Percentiles rank a stretch among this genome's conserved stretches.
phyloP scores from a whole-genome alignment of 1,140 invertebrate genomes.

The Pteromalus puparum region DNA sequence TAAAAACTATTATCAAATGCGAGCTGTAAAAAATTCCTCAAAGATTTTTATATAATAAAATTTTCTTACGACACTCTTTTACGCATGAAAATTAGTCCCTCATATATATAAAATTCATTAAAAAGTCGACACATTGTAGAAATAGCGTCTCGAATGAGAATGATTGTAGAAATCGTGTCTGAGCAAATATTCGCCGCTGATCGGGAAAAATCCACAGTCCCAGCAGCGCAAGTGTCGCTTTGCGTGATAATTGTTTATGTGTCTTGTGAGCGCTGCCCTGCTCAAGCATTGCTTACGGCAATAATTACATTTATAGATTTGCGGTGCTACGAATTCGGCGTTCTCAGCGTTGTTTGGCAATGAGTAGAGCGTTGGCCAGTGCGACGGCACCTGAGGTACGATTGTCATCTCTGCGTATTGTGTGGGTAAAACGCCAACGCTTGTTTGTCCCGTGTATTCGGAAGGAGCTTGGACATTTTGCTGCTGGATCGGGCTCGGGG shows the following conservation, averaged over 20 bases:
- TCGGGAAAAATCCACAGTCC: not conserved
- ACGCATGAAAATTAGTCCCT: too few species aligned
- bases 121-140: too few species aligned
- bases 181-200: not conserved
- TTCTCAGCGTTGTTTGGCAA: not conserved
- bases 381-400: not conserved
- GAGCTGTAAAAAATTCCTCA: too few species aligned
- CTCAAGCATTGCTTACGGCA: not conserved
- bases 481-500: too few species aligned
- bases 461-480: not conserved
- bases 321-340: not conserved
- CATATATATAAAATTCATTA: too few species aligned
- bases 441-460: too few species aligned
- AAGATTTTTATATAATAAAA: too few species aligned
- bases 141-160: too few species aligned
- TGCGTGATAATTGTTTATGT: not conserved
- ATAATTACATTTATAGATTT: not conserved
- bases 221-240: not conserved
- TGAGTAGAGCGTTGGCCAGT: not conserved
- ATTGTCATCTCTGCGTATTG: not conserved
- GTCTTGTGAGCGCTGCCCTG: not conserved
- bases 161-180: not conserved
- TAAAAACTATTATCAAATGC: too few species aligned
- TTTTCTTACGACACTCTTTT: too few species aligned
- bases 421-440: too few species aligned